phyloP scores from a whole-genome alignment of 2,888 invertebrate species.

The Scaptomyza reducta region DNA sequence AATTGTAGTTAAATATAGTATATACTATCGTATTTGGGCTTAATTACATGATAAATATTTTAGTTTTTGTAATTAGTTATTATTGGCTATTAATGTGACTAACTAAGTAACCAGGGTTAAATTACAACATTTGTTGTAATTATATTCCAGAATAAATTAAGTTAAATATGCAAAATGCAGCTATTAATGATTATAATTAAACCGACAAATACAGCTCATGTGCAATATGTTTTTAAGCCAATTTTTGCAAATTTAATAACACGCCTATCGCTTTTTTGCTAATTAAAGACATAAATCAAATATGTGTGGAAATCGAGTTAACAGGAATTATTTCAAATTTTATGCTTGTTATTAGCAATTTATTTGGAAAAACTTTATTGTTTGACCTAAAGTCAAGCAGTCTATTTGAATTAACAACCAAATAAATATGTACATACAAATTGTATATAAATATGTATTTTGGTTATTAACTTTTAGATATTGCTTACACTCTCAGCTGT shows the following conservation, averaged over 20 bases:
- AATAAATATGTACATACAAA: too few relatives aligned
- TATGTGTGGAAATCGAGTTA: slow-evolving; percentile 6
- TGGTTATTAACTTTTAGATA: slow-evolving; percentile 23
- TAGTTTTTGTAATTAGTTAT: slow-evolving; percentile 15
- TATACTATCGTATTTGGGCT: neutral
- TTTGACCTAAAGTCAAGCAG: slow-evolving; percentile 6
- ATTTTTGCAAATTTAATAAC: slow-evolving; percentile 17
- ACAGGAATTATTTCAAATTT: neutral
- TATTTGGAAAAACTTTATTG: neutral
- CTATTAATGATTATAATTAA: neutral
- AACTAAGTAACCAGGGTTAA: neutral
- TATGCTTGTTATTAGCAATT: too few relatives aligned
- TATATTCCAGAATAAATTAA: slow-evolving; percentile 20
- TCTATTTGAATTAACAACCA: neutral
- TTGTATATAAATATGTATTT: slow-evolving; percentile 7
- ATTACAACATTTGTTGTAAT: slow-evolving; percentile 1
- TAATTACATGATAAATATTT: neutral
- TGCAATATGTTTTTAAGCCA: neutral
- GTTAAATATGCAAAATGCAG: slow-evolving; percentile 5
- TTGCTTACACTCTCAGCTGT: neutral
- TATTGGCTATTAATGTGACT: slow-evolving; percentile 5
- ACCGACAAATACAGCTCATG: slow-evolving; percentile 18
- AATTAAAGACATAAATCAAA: slow-evolving; percentile 20
- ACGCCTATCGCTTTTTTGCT: neutral
- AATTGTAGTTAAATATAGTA: slow-evolving; percentile 5